Percentiles rank a stretch among this genome's conserved stretches.
phyloP scores from a whole-genome alignment of 2,888 invertebrate species.

The Caenorhabditis sp. region DNA sequence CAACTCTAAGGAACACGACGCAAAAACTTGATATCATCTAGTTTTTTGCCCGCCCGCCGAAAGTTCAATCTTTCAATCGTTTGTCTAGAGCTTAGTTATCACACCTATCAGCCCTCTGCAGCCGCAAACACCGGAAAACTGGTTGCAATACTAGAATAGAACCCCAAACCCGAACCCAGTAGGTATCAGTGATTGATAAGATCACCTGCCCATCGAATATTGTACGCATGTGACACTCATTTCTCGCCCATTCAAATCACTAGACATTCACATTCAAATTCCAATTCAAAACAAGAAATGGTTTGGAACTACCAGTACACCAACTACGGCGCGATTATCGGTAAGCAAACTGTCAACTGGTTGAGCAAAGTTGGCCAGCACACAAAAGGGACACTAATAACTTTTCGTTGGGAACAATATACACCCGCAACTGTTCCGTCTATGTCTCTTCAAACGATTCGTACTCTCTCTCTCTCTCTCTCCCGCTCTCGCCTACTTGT shows the following conservation, averaged over 20 bases:
- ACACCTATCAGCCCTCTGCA: neutral
- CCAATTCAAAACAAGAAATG: constrained; percentile 22
- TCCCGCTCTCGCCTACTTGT: neutral
- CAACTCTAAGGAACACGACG: neutral
- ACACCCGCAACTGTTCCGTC: neutral
- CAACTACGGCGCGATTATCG: constrained; percentile 38
- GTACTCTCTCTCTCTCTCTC: no score
- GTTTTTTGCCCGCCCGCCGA: constrained; percentile 5
- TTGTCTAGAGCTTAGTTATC: neutral
- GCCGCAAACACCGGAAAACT: no score
- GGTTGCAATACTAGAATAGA: neutral
- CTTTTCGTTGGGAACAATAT: no score
- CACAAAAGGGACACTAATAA: constrained; percentile 7
- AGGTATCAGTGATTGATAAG: constrained; percentile 5
- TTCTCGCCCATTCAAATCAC: neutral
- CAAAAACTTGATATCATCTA: constrained; percentile 20
- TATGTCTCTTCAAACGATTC: no score
- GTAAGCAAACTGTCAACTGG: constrained; percentile 6
- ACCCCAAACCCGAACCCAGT: neutral
- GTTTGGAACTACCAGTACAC: constrained; percentile 30
- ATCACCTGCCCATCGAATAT: constrained; percentile 47
- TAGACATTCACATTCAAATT: neutral
- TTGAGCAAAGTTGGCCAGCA: constrained; percentile 6
- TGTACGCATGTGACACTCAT: constrained; percentile 35
- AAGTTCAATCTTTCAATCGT: constrained; percentile 4